A percentile compares a stretch with the other conserved stretches of the same genome.
These are phyloP conservation scores for Megaptera novaeangliae DNA, from an alignment of 2,113 vertebrate genomes.

Conservation along the genomic window DNA sequence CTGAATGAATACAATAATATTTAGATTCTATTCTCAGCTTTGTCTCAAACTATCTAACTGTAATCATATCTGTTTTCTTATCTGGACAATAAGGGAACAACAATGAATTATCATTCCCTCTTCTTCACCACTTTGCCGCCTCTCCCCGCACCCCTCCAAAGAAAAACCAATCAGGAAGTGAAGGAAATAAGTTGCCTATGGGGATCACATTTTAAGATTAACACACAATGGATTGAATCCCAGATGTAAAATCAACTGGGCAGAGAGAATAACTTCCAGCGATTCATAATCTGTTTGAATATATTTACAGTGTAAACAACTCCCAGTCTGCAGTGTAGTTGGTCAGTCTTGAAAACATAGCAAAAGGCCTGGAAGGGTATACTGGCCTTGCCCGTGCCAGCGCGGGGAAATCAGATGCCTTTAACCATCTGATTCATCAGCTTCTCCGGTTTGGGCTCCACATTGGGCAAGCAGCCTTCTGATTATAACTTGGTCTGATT, in stretches of 20 bases:
- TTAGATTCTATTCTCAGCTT: background rate
- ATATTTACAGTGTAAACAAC: background rate
- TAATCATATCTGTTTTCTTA: background rate
- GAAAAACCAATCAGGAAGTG: background rate
- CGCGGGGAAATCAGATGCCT: background rate
- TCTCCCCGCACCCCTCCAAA: rapidly evolving
- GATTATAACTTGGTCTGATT: background rate
- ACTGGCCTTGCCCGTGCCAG: rapidly evolving
- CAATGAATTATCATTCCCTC: background rate
- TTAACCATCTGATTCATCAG: background rate
- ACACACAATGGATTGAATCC: background rate
- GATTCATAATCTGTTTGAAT: background rate
- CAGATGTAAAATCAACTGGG: background rate
- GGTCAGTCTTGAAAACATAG: background rate
- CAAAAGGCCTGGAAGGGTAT: background rate
- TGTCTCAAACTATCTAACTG: background rate
- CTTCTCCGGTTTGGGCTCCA: background rate
- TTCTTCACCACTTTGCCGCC: background rate
- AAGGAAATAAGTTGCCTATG: background rate
- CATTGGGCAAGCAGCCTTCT: background rate
- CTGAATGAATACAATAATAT: background rate
- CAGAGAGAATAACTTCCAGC: background rate
- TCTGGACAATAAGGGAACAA: background rate
- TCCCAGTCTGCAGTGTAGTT: background rate
- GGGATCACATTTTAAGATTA: background rate